Evolutionary conservation across 2,888 invertebrate species (phyloP).

Genomic region (Camponotus fellah): DNA sequence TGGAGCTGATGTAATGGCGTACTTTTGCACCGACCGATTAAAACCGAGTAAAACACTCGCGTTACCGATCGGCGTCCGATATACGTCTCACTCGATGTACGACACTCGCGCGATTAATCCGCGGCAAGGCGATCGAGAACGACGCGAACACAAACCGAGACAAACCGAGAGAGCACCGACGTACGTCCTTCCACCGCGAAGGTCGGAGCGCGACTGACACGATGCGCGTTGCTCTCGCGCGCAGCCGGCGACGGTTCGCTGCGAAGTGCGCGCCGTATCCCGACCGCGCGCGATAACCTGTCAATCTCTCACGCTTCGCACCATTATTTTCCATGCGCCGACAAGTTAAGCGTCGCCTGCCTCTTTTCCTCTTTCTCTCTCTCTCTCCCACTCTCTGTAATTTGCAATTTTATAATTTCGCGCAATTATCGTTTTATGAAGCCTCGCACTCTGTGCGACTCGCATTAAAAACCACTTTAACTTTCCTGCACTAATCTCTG

Average conservation of each 20-base stretch:
- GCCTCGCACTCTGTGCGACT: neutral
- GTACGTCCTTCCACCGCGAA: constrained; percentile 58
- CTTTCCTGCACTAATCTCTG: neutral
- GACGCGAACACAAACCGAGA: neutral
- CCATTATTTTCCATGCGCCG: constrained; percentile 42
- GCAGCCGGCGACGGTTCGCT: constrained; percentile 26
- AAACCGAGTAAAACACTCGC: neutral
- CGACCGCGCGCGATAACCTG: constrained; percentile 22
- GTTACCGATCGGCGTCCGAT: neutral
- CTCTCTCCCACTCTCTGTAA: neutral
- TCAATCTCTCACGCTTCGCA: constrained; percentile 44
- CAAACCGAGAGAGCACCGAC: neutral
- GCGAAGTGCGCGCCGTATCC: constrained; percentile 20
- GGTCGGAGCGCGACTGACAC: constrained; percentile 73
- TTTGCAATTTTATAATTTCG: constrained; percentile 45
- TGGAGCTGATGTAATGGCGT: constrained; percentile 60
- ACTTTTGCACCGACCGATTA: constrained; percentile 40
- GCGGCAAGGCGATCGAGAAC: neutral
- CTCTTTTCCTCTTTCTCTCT: neutral
- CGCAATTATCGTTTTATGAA: constrained; percentile 23
- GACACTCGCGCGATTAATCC: constrained; percentile 13
- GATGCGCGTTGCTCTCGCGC: constrained; percentile 41
- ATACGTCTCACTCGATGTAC: neutral
- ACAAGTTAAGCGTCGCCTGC: constrained; percentile 20
- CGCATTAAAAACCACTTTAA: neutral